phyloP scores from a whole-genome alignment of 30 jellyfish, hydroid and myxozoan genomes.

The Rhopilema esculentum region DNA sequence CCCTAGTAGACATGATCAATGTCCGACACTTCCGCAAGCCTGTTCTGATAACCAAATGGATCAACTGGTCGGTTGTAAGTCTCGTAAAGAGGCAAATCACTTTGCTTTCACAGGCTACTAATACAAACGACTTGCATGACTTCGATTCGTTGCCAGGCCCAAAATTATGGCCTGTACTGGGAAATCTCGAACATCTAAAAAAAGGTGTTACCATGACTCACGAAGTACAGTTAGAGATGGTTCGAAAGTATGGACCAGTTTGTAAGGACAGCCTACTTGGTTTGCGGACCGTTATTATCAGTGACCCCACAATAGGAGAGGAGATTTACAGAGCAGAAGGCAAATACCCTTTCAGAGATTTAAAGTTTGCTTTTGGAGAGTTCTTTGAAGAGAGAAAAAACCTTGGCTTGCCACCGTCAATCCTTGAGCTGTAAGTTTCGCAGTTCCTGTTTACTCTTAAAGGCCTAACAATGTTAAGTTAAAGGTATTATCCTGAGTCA shows the following conservation, averaged over 20 bases:
- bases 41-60: no score
- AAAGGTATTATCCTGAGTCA: no score
- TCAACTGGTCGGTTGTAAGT: neutral
- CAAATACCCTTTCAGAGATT: constrained; percentile 47
- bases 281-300: neutral
- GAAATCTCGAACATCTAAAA: constrained; percentile 22
- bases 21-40: no score
- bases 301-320: constrained; percentile 25
- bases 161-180: constrained; percentile 16
- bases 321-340: constrained; percentile 56
- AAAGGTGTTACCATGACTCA: neutral
- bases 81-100: neutral
- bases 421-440: constrained; percentile 17
- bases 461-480: no score
- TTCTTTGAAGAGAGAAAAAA: constrained; percentile 6
- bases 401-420: neutral
- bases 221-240: neutral
- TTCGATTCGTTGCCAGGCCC: constrained; percentile 56
- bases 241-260: constrained; percentile 32
- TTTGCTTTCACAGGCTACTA: neutral
- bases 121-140: neutral
- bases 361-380: neutral
- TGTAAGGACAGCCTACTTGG: constrained; percentile 13
- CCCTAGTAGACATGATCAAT: no score
- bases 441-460: neutral